phyloP scores from a whole-genome alignment of 2,888 invertebrate species.

The Rhingia rostrata region DNA sequence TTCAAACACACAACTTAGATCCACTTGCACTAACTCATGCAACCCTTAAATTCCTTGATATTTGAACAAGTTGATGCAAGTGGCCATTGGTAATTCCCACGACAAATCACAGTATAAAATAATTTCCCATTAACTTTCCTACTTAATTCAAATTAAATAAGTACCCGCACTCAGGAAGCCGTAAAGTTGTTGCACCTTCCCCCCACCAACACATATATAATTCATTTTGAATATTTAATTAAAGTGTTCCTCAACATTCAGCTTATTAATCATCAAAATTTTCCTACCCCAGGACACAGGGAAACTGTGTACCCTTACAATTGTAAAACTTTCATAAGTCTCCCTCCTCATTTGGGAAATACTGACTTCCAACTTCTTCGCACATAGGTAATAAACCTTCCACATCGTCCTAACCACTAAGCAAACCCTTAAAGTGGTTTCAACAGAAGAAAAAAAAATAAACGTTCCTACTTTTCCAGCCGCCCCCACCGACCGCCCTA shows the following conservation, averaged over 20 bases:
- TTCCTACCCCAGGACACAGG: conserved; percentile 3
- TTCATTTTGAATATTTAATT: conserved; percentile 52
- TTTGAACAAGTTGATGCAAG: too few relatives aligned
- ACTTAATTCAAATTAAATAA: not conserved
- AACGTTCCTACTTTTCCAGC: not conserved
- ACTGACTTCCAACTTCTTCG: conserved; percentile 18
- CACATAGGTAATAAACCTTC: conserved; percentile 8
- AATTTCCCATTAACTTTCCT: conserved; percentile 8
- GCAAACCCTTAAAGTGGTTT: too few relatives aligned
- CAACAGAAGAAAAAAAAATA: too few relatives aligned
- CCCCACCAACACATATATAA: not conserved
- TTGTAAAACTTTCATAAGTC: conserved; percentile 31
- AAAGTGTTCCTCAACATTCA: conserved; percentile 33
- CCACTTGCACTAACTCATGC: too few relatives aligned
- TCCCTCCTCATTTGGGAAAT: conserved; percentile 30
- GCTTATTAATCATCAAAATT: conserved; percentile 37
- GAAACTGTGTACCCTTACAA: not conserved
- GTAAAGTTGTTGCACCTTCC: too few relatives aligned
- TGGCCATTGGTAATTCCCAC: too few relatives aligned
- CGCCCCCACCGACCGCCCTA: not conserved
- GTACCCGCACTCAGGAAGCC: not conserved
- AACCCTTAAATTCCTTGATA: too few relatives aligned
- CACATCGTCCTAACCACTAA: not conserved
- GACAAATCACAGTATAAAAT: too few relatives aligned
- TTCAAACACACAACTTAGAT: too few relatives aligned